Percentiles rank a stretch among this genome's conserved stretches.
These are phyloP conservation scores for Bombycilla garrulus DNA, from an alignment of 2,113 vertebrate genomes.

Conservation along the genomic window DNA sequence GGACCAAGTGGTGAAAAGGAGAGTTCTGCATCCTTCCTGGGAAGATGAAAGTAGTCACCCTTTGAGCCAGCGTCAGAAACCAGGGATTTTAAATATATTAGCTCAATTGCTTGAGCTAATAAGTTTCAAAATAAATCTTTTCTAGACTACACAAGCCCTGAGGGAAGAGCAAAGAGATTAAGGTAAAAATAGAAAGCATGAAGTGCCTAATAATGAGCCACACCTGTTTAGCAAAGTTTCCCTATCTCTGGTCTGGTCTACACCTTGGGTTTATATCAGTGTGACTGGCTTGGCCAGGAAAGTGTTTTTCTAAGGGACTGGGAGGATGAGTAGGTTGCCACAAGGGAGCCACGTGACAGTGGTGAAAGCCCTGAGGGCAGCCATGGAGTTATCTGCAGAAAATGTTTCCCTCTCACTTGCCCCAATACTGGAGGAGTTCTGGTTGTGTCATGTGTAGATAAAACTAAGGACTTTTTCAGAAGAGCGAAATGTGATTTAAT, in stretches of 20 bases:
- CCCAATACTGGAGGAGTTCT: not conserved
- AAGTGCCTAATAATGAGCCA: constrained; percentile 56
- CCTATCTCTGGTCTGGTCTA: constrained; percentile 39
- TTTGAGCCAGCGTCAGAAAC: constrained; percentile 12
- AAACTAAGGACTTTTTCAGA: constrained; percentile 43
- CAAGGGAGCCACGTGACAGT: not conserved
- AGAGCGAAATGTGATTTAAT: constrained; percentile 34
- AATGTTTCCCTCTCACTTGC: not conserved
- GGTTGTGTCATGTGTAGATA: constrained; percentile 17
- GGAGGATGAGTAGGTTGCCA: not conserved
- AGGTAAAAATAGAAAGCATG: constrained; percentile 63
- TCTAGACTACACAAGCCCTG: constrained; percentile 58
- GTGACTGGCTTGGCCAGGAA: not conserved
- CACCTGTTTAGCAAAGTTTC: constrained; percentile 43
- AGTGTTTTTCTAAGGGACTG: not conserved
- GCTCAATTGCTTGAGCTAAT: constrained; percentile 41
- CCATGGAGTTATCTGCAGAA: not conserved
- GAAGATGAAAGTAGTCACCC: not conserved
- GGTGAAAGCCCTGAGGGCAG: not conserved
- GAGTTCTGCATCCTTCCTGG: not conserved
- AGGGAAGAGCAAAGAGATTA: constrained; percentile 54
- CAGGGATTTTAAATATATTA: constrained; percentile 29
- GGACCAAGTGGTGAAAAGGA: not conserved
- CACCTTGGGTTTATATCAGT: not conserved
- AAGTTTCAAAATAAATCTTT: constrained; percentile 67